Conservation (phyloP, 2,888 invertebrate species). For the Drosophila phalerata region DNA sequence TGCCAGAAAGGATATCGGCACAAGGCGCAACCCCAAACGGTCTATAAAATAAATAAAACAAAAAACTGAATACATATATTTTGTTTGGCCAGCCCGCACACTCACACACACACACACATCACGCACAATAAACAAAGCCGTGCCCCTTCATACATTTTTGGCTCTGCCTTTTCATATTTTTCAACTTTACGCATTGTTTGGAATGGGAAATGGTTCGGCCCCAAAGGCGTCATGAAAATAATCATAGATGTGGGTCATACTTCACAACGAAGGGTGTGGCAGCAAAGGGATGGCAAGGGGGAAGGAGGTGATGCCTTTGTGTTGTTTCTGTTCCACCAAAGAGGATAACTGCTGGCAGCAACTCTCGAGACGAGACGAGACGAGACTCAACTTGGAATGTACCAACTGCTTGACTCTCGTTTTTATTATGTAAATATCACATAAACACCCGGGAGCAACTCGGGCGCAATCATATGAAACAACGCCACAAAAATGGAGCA, state of each 20-base stretch:
- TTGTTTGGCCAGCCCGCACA: background rate
- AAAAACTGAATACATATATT: slow-evolving; percentile 11
- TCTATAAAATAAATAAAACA: slow-evolving; percentile 77
- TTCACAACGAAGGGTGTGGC: slow-evolving; percentile 34
- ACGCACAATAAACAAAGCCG: slow-evolving; percentile 41
- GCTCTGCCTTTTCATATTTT: slow-evolving; percentile 62
- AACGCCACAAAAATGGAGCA: slow-evolving; percentile 57
- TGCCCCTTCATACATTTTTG: slow-evolving; percentile 36
- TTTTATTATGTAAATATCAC: slow-evolving; percentile 84
- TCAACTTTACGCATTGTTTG: slow-evolving; percentile 68
- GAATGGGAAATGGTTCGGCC: slow-evolving; percentile 59
- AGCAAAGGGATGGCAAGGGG: too few species aligned
- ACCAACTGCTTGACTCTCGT: slow-evolving; percentile 67
- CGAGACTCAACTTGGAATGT: slow-evolving; percentile 14
- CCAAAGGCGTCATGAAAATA: slow-evolving; percentile 81
- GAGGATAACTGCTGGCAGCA: slow-evolving; percentile 66
- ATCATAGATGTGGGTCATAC: slow-evolving; percentile 82
- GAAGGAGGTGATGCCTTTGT: slow-evolving; percentile 45
- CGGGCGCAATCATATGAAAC: slow-evolving; percentile 73
- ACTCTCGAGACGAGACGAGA: slow-evolving; percentile 34
- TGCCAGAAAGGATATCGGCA: slow-evolving; percentile 64
- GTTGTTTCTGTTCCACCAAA: slow-evolving; percentile 60
- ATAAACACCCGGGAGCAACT: slow-evolving; percentile 83
- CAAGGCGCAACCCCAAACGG: slow-evolving; percentile 63
- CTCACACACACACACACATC: background rate